These are phyloP conservation scores for Drosophila neonasuta DNA, from an alignment of 2,888 invertebrate genomes.

Conservation along the genomic window DNA sequence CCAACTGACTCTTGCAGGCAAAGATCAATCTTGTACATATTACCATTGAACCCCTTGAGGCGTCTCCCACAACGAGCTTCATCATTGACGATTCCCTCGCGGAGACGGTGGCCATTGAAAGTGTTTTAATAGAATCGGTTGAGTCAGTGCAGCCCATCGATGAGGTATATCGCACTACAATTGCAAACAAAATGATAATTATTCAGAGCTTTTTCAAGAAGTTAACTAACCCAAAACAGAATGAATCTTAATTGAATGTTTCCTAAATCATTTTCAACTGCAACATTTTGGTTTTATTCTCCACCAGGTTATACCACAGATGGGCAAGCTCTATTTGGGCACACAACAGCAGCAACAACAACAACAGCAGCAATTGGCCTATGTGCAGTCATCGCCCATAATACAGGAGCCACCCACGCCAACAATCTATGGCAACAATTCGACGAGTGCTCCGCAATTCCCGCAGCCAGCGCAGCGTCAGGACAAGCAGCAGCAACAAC, in stretches of 20 bases:
- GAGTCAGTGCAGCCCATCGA: constrained; percentile 51
- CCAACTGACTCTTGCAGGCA: constrained; percentile 74
- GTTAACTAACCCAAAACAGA: constrained; percentile 9
- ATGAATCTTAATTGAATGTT: not conserved
- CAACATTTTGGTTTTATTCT: not conserved
- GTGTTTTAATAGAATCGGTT: constrained; percentile 60
- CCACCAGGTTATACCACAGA: constrained; percentile 65
- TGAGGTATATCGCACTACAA: constrained; percentile 51
- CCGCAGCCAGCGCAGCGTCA: constrained; percentile 79
- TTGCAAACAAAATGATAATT: constrained; percentile 17
- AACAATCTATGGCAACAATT: constrained; percentile 63
- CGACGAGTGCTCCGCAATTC: constrained; percentile 72
- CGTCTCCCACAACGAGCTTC: constrained; percentile 28
- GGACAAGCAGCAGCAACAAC: constrained; percentile 66
- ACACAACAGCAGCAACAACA: constrained; percentile 66
- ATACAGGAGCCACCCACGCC: constrained; percentile 81
- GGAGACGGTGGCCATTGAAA: constrained; percentile 50
- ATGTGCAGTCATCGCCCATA: constrained; percentile 80
- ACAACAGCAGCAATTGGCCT: constrained; percentile 73
- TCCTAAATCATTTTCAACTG: not conserved
- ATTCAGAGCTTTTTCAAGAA: constrained; percentile 55
- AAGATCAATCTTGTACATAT: constrained; percentile 81
- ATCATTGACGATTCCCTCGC: constrained; percentile 13
- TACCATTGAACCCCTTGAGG: constrained; percentile 78
- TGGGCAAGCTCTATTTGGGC: constrained; percentile 66